phyloP scores from a whole-genome alignment of 2,888 invertebrate genomes.

The Fragum fragum region DNA sequence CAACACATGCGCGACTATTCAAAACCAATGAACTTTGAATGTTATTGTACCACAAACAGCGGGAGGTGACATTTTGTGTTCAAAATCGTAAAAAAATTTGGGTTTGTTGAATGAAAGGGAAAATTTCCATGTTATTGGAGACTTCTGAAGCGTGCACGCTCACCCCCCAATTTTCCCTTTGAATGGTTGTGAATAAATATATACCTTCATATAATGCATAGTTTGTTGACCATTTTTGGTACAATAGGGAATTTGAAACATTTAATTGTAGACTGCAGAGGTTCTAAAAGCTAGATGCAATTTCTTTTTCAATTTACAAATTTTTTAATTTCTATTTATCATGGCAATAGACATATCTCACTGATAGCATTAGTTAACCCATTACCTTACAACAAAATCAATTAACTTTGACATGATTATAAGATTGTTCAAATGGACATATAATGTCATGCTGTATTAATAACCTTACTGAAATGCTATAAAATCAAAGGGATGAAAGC shows the following conservation, averaged over 20 bases:
- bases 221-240: constrained; percentile 2
- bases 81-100: constrained; percentile 11
- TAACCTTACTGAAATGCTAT: too few relatives aligned
- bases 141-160: constrained; percentile 21
- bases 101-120: constrained; percentile 12
- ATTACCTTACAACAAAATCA: too few relatives aligned
- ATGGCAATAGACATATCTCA: too few relatives aligned
- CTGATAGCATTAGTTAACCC: too few relatives aligned
- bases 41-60: constrained; percentile 15
- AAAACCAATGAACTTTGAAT: constrained; percentile 26
- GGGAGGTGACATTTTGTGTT: constrained; percentile 15
- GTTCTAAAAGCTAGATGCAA: not conserved
- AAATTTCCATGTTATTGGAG: constrained; percentile 24
- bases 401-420: too few relatives aligned
- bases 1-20: constrained; percentile 15
- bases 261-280: not conserved
- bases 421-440: too few relatives aligned
- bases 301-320: too few relatives aligned
- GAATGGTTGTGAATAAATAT: constrained; percentile 8
- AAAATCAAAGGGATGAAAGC: too few relatives aligned
- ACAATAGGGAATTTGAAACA: constrained; percentile 1
- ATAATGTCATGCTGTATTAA: too few relatives aligned
- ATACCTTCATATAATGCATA: not conserved
- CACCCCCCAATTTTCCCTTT: not conserved
- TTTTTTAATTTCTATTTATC: too few relatives aligned